Base-by-base conservation (phyloP, 2,113 vertebrate genomes). In the Ptilonorhynchus violaceus region DNA sequence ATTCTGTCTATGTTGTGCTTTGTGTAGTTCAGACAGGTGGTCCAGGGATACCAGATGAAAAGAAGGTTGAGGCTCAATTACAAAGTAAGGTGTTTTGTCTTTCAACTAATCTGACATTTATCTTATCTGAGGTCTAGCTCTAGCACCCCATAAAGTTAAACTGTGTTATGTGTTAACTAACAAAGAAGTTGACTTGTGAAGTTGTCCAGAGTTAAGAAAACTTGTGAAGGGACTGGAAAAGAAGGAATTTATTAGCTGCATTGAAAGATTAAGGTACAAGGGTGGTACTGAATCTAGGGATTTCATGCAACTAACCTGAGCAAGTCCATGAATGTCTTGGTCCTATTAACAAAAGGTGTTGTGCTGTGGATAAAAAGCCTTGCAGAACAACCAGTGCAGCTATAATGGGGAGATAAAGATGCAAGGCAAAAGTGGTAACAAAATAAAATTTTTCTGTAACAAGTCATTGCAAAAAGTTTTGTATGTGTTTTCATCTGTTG, bases 11-110 rank as follows among this genome's bases (percentile, higher is more conserved):
- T 84, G 13, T 85, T 96, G 53, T 95, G 39, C 63, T 94, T 94
- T 97, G 39, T 90, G 96, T 74, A 98, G 98, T 98, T 97, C 98
- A 98, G 95, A 98, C 98, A 93, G 98, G 98, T 35, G 98, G 95
- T 89, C 96, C 98, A 5, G 80, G 78, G 6, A 95, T 97, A 81
- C 96, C 97, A 87, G 98, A 96, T 2, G 97, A 98, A 84, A 98
- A 98, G 96, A 98, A 97, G 89, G 52, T 93, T 85, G 98, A 98
- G 88, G 67, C 93, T 93, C 98, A 98, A 37, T 96, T 97, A 82
- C 98, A 98, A 97, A 98, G 98, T 98, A 97, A 97, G 98, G 82
- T 80, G 95, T 88, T 97, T 55, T 66, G 16, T 85, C 80, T 94
- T 69, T 76, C 55, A 58, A 63, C 42, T 93, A 85, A 25, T 7